Conservation (phyloP, 2,113 vertebrate species). For the Cariama cristata region DNA sequence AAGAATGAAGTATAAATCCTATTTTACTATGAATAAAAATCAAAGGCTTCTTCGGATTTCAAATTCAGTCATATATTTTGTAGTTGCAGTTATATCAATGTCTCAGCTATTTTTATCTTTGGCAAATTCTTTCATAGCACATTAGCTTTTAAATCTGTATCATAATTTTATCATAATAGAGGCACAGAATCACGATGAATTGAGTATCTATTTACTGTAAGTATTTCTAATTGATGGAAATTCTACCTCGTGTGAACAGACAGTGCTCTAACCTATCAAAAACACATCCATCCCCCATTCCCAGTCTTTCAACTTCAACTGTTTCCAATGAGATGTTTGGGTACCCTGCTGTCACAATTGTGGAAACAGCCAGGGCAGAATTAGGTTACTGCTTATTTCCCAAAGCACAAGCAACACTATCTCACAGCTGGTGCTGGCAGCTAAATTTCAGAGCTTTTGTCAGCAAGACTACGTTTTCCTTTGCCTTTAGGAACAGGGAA, state of each 20-base stretch:
- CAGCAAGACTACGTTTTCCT: background rate
- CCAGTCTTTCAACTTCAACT: background rate
- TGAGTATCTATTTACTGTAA: background rate
- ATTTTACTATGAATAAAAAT: background rate
- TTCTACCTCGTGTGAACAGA: background rate
- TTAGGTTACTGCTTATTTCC: background rate
- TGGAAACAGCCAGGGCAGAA: slow-evolving; percentile 14
- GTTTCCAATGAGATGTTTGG: background rate
- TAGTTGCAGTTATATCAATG: background rate
- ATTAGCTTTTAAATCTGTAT: background rate
- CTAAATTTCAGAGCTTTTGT: slow-evolving; percentile 3
- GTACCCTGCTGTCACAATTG: background rate
- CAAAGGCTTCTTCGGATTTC: background rate
- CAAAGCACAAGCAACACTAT: background rate
- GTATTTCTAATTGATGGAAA: background rate
- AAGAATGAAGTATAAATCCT: background rate
- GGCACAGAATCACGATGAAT: background rate
- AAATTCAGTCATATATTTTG: background rate
- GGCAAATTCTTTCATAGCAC: background rate
- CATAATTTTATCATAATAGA: background rate
- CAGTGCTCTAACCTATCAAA: background rate
- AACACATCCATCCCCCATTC: background rate
- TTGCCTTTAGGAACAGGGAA: background rate
- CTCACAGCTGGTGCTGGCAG: slow-evolving; percentile 24
- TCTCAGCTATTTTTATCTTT: background rate